These are phyloP conservation scores for Poecilia velifera DNA, from an alignment of 2,797 vertebrate genomes.

Conservation along the genomic window DNA sequence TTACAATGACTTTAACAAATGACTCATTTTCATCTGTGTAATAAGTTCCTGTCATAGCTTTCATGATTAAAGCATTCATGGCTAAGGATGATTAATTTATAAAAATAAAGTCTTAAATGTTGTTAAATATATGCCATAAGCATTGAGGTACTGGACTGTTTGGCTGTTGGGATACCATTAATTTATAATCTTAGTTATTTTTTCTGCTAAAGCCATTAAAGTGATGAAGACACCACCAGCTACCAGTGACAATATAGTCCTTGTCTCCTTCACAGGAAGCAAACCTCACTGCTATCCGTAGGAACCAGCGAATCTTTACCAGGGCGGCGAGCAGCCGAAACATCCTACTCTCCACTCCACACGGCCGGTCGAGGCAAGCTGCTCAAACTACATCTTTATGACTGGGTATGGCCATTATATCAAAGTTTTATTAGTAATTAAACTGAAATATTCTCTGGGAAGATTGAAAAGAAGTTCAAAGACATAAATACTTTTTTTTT, in stretches of 20 bases:
- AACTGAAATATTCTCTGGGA: not conserved
- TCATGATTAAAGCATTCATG: not conserved
- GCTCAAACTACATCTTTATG: not conserved
- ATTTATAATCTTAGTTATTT: not conserved
- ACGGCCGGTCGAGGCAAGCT: not conserved
- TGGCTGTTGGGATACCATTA: not conserved
- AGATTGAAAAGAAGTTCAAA: not conserved
- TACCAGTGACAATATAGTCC: not conserved
- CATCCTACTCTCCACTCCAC: not conserved
- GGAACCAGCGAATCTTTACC: not conserved
- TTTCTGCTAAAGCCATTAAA: not conserved
- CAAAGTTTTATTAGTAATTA: not conserved
- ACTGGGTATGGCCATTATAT: not conserved
- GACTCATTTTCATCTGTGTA: not conserved
- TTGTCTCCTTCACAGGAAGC: not conserved
- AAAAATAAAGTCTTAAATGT: not conserved
- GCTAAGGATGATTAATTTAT: not conserved
- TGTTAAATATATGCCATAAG: not conserved
- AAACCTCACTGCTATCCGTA: not conserved
- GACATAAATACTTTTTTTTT: not conserved
- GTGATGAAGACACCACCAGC: not conserved
- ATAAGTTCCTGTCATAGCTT: not conserved
- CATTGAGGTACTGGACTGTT: not conserved
- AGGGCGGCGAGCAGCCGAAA: not conserved
- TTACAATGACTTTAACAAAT: not conserved